phyloP scores from a whole-genome alignment of 2,888 invertebrate genomes.

The Leucozona laternaria region DNA sequence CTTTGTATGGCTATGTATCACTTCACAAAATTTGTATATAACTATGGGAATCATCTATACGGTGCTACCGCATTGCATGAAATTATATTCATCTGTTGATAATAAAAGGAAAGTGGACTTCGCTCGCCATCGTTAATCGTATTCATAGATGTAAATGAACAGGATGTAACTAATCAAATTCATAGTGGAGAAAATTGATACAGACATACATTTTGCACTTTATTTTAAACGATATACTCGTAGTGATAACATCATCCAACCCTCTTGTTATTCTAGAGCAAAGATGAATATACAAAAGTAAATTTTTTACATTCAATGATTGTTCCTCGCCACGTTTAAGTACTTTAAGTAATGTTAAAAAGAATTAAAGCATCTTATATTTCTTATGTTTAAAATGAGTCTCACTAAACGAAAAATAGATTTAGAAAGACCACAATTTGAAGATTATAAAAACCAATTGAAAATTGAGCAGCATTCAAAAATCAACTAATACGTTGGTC shows the following conservation, averaged over 20 bases:
- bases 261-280: background rate
- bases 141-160: conserved; percentile 20
- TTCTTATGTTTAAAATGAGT: no score
- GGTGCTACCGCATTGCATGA: background rate
- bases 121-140: background rate
- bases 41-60: background rate
- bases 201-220: conserved; percentile 36
- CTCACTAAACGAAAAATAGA: no score
- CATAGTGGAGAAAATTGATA: conserved; percentile 59
- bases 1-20: background rate
- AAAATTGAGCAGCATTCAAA: no score
- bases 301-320: no score
- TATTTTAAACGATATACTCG: background rate
- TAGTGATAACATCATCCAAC: conserved; percentile 15
- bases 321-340: no score
- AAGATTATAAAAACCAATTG: no score
- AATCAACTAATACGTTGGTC: no score
- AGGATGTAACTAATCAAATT: conserved; percentile 37
- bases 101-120: conserved; percentile 31
- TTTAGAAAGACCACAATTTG: no score
- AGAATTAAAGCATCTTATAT: no score
- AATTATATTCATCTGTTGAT: conserved; percentile 43
- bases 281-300: background rate
- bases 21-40: background rate
- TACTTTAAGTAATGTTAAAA: no score